Conservation (phyloP, 1,140 invertebrate genomes). For the Eupristina koningsbergeri region DNA sequence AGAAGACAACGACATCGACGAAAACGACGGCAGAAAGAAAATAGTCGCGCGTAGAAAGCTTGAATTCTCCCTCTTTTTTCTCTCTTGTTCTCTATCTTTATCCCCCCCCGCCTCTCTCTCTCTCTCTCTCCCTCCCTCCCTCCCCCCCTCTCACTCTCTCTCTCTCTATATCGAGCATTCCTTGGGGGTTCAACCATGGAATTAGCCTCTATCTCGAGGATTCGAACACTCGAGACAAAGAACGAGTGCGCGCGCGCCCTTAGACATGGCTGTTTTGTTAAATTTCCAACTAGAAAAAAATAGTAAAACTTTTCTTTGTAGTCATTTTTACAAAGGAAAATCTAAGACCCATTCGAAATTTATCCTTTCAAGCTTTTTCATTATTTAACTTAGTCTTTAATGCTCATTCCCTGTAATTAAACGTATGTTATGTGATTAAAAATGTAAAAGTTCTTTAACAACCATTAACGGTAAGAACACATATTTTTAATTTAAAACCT, state of each 20-base stretch:
- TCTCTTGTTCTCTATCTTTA: too few relatives aligned
- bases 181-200: slow-evolving; percentile 68
- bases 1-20: slow-evolving; percentile 50
- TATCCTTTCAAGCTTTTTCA: too few relatives aligned
- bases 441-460: too few relatives aligned
- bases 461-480: too few relatives aligned
- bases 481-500: too few relatives aligned
- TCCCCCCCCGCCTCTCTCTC: not conserved
- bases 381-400: too few relatives aligned
- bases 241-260: slow-evolving; percentile 49
- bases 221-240: slow-evolving; percentile 71
- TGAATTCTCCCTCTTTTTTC: not conserved
- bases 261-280: slow-evolving; percentile 38
- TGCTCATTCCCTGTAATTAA: too few relatives aligned
- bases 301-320: slow-evolving; percentile 21
- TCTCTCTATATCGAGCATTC: slow-evolving; percentile 61
- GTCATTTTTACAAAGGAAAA: not conserved
- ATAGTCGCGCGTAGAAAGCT: slow-evolving; percentile 41
- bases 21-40: slow-evolving; percentile 45
- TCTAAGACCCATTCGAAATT: not conserved
- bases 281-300: slow-evolving; percentile 44
- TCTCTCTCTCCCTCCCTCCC: not conserved
- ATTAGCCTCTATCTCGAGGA: slow-evolving; percentile 72
- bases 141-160: not conserved
- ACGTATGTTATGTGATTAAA: too few relatives aligned